Percentiles rank a stretch among this genome's conserved stretches.
Evolutionary conservation across 2,113 vertebrate genomes (phyloP).

Genomic region (Struthio camelus): DNA sequence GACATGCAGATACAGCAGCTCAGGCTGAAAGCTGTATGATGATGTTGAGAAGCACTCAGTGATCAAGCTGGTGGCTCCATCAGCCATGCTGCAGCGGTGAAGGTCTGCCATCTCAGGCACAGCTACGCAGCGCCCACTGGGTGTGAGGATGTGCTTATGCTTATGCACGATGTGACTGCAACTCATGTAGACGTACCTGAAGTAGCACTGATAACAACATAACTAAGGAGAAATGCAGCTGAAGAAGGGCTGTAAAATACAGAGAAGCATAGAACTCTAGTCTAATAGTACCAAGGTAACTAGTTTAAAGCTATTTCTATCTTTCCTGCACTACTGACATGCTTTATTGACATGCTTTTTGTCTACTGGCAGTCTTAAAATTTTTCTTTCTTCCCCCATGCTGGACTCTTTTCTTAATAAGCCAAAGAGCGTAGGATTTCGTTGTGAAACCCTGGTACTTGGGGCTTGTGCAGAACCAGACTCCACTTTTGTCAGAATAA

Average conservation of each 20-base stretch:
- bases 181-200: background rate
- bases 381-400: background rate
- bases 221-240: background rate
- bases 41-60: background rate
- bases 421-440: too few species aligned
- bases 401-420: background rate
- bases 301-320: background rate
- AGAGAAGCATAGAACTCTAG: too few species aligned
- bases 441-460: background rate
- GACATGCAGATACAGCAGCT: background rate
- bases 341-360: background rate
- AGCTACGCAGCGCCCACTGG: too few species aligned
- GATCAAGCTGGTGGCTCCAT: background rate
- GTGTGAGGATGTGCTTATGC: fast-evolving
- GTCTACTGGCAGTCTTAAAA: too few species aligned
- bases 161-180: background rate
- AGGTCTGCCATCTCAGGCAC: background rate
- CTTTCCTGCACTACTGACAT: too few species aligned
- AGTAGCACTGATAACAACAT: background rate
- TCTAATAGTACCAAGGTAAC: background rate
- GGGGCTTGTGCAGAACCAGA: background rate
- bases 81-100: background rate
- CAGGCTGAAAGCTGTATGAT: background rate
- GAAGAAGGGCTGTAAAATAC: background rate
- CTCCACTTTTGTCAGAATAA: background rate